A percentile compares a stretch with the other conserved stretches of the same genome.
phyloP scores from a whole-genome alignment of 2,113 vertebrate species.

The Asarcornis scutulata region DNA sequence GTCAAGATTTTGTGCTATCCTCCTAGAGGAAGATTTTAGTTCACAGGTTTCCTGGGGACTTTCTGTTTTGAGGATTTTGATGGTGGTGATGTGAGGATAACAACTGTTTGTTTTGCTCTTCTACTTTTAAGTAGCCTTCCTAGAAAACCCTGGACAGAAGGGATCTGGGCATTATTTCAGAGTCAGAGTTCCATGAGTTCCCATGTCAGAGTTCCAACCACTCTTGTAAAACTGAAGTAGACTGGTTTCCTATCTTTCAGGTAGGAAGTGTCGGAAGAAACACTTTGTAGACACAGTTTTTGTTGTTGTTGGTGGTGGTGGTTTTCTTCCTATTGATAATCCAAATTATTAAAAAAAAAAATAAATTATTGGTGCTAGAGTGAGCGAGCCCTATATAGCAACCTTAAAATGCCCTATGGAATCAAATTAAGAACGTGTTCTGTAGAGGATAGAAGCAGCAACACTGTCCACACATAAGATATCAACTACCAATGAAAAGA shows the following conservation, averaged over 20 bases:
- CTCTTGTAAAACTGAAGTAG: background rate
- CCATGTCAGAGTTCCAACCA: fast-evolving
- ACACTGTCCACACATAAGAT: background rate
- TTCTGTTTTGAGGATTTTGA: background rate
- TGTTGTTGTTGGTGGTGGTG: too few relatives aligned
- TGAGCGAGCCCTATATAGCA: background rate
- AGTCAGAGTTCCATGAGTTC: too few relatives aligned
- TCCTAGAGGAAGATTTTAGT: background rate
- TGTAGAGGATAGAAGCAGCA: background rate
- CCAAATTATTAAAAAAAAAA: background rate
- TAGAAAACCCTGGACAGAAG: background rate
- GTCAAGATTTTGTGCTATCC: background rate
- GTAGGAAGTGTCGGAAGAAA: background rate
- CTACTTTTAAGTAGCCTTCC: background rate
- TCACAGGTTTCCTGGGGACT: background rate
- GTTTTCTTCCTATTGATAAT: background rate
- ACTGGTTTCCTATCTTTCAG: background rate
- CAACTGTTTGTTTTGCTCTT: background rate
- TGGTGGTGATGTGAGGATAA: background rate
- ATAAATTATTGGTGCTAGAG: background rate
- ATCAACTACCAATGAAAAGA: background rate
- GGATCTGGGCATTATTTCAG: fast-evolving
- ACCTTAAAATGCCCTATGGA: background rate
- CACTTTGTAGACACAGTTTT: background rate
- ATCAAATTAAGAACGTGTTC: background rate